Percentiles rank a stretch among this genome's conserved stretches.
Evolutionary conservation across 2,113 vertebrate species (phyloP).

Genomic region (Melanerpes aurifrons): DNA sequence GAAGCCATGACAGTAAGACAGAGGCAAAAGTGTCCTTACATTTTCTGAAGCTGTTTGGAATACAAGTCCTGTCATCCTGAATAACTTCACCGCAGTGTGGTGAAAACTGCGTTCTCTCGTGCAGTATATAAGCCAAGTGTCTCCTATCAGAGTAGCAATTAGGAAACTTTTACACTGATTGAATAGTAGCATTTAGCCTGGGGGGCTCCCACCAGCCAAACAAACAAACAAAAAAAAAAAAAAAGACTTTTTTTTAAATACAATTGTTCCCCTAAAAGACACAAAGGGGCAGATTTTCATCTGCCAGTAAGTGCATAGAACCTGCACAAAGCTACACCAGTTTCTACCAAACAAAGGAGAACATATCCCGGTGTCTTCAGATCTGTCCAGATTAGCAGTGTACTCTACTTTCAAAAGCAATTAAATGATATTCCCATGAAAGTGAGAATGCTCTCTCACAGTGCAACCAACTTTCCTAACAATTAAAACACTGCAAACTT

Average conservation of each 20-base stretch:
- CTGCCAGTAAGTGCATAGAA: background rate
- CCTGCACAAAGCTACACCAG: background rate
- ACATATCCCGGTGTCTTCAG: background rate
- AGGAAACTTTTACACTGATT: background rate
- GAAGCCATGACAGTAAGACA: background rate
- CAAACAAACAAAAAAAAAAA: background rate
- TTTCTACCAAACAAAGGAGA: background rate
- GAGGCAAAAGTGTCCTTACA: background rate
- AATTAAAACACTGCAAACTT: background rate
- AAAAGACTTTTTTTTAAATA: background rate
- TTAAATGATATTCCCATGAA: background rate
- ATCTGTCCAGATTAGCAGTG: background rate
- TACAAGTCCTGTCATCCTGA: background rate
- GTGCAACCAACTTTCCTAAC: background rate
- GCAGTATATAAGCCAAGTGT: background rate
- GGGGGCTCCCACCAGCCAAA: background rate
- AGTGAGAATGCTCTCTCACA: background rate
- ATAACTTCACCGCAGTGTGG: background rate
- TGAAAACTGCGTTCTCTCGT: background rate
- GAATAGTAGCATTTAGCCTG: background rate
- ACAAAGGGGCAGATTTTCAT: background rate
- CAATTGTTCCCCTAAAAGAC: background rate
- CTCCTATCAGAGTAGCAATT: background rate
- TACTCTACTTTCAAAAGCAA: background rate
- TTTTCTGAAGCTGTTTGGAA: conserved; percentile 9